A percentile compares a stretch with the other conserved stretches of the same genome.
Conservation (phyloP, 1,140 invertebrate species). For the Aphaenogaster rudis region DNA sequence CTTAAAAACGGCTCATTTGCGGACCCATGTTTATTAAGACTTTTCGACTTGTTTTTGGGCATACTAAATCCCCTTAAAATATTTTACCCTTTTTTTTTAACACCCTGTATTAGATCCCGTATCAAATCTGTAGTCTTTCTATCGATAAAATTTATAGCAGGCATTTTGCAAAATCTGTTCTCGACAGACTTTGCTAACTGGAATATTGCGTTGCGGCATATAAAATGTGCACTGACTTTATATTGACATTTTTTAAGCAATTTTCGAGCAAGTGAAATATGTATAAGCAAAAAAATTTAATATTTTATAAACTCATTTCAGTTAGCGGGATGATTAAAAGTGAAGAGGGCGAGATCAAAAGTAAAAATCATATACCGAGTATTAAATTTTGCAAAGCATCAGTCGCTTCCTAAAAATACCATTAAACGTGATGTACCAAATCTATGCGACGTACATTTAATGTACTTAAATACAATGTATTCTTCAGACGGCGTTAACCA, state of each 20-base stretch:
- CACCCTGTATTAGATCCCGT: too few relatives aligned
- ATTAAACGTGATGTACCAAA: not conserved
- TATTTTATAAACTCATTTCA: not conserved
- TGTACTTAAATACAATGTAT: not conserved
- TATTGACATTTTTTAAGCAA: not conserved
- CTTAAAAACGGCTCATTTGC: too few relatives aligned
- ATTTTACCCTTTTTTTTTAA: too few relatives aligned
- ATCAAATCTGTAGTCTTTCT: too few relatives aligned
- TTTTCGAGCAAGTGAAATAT: constrained; percentile 3
- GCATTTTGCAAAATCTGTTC: too few relatives aligned
- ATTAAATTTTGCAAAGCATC: not conserved
- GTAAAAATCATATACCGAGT: not conserved
- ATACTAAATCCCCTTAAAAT: too few relatives aligned
- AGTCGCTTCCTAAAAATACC: not conserved
- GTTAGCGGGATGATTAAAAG: not conserved
- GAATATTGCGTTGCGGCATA: not conserved
- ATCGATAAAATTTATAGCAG: too few relatives aligned
- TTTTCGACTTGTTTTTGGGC: too few relatives aligned
- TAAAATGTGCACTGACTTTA: not conserved
- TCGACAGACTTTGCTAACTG: too few relatives aligned
- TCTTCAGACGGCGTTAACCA: constrained; percentile 1
- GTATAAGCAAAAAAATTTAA: constrained; percentile 6
- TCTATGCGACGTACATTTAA: not conserved
- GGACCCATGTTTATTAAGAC: too few relatives aligned
- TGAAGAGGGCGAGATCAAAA: not conserved